Evolutionary conservation across 2,797 vertebrate species (phyloP), one percentile per base, ranked within the genome.

Genomic region (Xiphorhynchus erythropygius): DNA sequence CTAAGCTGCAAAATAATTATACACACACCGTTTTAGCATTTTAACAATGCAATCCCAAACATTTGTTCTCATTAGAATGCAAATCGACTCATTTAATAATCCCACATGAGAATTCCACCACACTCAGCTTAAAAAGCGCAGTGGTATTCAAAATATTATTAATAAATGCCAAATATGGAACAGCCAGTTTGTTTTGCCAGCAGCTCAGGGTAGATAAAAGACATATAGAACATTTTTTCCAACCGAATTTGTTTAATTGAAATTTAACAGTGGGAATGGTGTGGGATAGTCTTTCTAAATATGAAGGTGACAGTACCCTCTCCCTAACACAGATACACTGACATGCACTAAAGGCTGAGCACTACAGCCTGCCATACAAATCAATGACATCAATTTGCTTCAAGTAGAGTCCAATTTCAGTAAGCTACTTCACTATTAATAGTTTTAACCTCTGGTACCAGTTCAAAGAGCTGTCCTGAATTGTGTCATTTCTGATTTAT

Each of bases 21-120:
- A 98, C 96, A 97, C 98, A 98, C 96, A 98, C 97, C 97, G 37
- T 98, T 98, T 98, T 98, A 98, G 98, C 98, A 98, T 98, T 98
- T 98, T 98, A 98, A 98, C 98, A 98, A 98, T 98, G 97, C 98
- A 98, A 97, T 98, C 97, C 98, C 97, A 98, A 98, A 98, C 98
- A 98, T 98, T 98, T 98, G 97, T 98, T 98, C 98, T 98, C 98
- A 98, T 98, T 98, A 98, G 98, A 98, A 99, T 98, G 98, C 98
- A 98, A 98, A 98, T 98, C 95, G 90, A 98, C 97, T 98, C 96
- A 97, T 98, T 98, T 98, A 98, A 98, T 98, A 98, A 98, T 98
- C 98, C 98, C 98, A 98, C 98, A 97, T 98, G 98, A 98, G 98
- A 98, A 97, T 98, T 98, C 95, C 93, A 97, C 97, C 97, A 97